Percentiles rank a stretch among this genome's conserved stretches.
Conservation (phyloP, 2,113 vertebrate species). For the Phodopus roborovskii region DNA sequence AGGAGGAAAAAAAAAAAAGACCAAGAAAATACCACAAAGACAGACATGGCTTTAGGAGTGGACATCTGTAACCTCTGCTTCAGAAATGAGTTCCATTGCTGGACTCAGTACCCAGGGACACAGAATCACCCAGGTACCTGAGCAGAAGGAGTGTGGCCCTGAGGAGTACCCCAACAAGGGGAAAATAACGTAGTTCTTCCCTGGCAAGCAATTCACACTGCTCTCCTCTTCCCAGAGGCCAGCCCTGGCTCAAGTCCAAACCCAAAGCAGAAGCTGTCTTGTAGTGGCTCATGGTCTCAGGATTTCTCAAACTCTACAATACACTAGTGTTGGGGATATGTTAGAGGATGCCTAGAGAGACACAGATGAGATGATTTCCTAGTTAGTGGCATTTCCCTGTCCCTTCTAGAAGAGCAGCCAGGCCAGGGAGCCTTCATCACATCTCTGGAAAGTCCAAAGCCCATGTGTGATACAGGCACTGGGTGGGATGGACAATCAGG, state of each 20-base stretch:
- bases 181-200: not conserved
- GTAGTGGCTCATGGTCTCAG: not conserved
- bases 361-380: not conserved
- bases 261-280: not conserved
- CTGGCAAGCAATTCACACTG: not conserved
- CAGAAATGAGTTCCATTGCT: not conserved
- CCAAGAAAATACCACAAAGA: fast-evolving
- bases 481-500: fast-evolving
- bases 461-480: not conserved
- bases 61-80: not conserved
- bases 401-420: not conserved
- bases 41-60: not conserved
- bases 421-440: not conserved
- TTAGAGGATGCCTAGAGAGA: not conserved
- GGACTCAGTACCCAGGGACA: not conserved
- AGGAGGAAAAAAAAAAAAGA: not conserved
- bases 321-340: not conserved
- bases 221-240: not conserved
- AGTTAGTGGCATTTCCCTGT: no score
- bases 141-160: not conserved
- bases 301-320: not conserved
- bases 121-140: not conserved
- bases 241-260: not conserved
- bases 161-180: not conserved
- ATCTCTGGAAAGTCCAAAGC: not conserved